Evolutionary conservation across 1,140 invertebrate species (phyloP), one percentile per base, ranked within the genome.

Genomic region (Daktulosphaira vitifoliae): DNA sequence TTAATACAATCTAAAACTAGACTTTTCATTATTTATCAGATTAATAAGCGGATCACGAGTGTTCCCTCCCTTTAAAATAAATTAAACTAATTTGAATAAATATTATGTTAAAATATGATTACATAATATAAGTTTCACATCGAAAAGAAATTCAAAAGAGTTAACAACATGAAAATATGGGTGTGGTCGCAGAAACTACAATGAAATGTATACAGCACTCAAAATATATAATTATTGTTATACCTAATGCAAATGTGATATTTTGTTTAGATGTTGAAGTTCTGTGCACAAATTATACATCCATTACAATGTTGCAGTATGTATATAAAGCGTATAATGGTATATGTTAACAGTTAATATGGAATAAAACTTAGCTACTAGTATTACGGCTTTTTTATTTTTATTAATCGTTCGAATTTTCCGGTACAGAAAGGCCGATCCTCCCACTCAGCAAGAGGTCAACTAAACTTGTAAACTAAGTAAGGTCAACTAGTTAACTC

Each of bases 171-270:
- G 25, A 48, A 48, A 26, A 62, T 33, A 62, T 48, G 56, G 56
- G 56, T 62, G 56, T 46, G 56, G 56, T n/a, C 56, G 46, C 38
- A 62, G 44, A n/a, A n/a, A n/a, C n/a, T n/a, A n/a, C n/a, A n/a
- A n/a, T n/a, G n/a, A n/a, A n/a, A n/a, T n/a, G n/a, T n/a, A n/a
- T n/a, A n/a, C n/a, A n/a, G n/a, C n/a, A n/a, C n/a, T n/a, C n/a
- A n/a, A n/a, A n/a, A 25, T 48, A 29, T 48, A 48, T 62, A 62
- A 62, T 62, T 48, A 62, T 62, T 48, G 29, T 62, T 33, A 33
- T 33, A 33, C 11, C 5, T n/a, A n/a, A n/a, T n/a, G 29, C 56
- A 48, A 62, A 62, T 33, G 56, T n/a, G 29, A 48, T 39, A 62
- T 62, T 62, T 62, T 44, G 38, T 44, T 56, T 44, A 59, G 54